Percentiles rank a stretch among this genome's conserved stretches.
phyloP scores from a whole-genome alignment of 2,797 vertebrate species.

The Myripristis jacobus region DNA sequence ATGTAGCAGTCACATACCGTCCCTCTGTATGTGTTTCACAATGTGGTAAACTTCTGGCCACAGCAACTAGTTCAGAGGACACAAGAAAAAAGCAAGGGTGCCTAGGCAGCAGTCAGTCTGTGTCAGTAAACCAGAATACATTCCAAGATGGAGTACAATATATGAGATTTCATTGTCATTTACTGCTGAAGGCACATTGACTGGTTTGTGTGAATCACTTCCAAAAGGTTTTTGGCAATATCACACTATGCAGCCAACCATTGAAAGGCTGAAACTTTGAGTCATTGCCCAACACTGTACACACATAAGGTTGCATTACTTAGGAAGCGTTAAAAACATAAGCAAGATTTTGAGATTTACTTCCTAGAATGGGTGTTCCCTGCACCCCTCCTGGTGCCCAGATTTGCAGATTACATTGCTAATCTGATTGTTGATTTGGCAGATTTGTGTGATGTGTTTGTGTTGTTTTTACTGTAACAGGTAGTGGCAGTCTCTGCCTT shows the following conservation, averaged over 20 bases:
- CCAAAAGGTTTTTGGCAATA: neutral
- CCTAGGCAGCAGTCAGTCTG: neutral
- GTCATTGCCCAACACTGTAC: neutral
- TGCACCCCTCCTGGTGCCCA: conserved; percentile 11
- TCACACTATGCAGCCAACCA: neutral
- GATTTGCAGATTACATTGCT: neutral
- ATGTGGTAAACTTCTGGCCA: conserved; percentile 22
- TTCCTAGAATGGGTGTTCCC: conserved; percentile 12
- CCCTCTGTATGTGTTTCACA: conserved; percentile 28
- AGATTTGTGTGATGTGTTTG: conserved; percentile 2
- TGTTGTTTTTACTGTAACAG: conserved; percentile 34
- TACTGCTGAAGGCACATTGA: neutral
- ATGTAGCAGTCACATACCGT: conserved; percentile 30
- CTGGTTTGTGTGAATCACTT: neutral
- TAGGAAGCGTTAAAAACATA: no score
- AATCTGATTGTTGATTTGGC: conserved; percentile 26
- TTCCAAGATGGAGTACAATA: neutral
- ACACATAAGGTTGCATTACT: neutral
- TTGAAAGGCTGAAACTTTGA: neutral
- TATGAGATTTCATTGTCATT: conserved; percentile 5
- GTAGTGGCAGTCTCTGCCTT: conserved; percentile 24
- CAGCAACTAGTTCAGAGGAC: neutral
- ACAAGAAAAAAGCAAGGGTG: conserved; percentile 1
- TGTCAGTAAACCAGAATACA: neutral
- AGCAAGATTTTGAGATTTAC: conserved; percentile 11